Conservation (phyloP, 2,113 vertebrate genomes). For the Callocephalon fimbriatum region DNA sequence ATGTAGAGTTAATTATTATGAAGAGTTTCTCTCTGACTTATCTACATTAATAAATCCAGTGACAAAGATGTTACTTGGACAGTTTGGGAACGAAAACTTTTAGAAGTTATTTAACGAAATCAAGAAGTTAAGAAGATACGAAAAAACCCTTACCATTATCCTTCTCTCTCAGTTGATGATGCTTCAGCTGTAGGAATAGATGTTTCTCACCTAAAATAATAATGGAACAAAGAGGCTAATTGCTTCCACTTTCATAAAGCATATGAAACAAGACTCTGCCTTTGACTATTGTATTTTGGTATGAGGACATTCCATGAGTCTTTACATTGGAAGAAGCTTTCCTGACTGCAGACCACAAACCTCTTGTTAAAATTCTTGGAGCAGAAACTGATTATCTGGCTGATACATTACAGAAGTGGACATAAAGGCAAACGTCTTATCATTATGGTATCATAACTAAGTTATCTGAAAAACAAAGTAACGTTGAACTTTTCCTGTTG, state of each 20-base stretch:
- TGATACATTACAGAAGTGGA: constrained; percentile 41
- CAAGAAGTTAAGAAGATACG: background rate
- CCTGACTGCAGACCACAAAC: constrained; percentile 45
- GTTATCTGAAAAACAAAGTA: constrained; percentile 51
- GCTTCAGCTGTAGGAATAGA: constrained; percentile 15
- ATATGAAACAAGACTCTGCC: constrained; percentile 9
- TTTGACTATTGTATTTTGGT: constrained; percentile 46
- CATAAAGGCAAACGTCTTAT: constrained; percentile 27
- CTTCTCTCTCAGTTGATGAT: background rate
- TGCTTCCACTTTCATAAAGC: constrained; percentile 37
- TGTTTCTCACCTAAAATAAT: constrained; percentile 58
- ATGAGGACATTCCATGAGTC: constrained; percentile 54
- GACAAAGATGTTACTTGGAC: background rate
- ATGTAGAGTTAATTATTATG: background rate
- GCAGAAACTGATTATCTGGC: constrained; percentile 50
- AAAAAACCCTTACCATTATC: background rate
- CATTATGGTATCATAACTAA: constrained; percentile 54
- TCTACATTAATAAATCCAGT: background rate
- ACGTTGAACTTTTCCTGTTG: constrained; percentile 22
- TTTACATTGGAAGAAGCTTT: constrained; percentile 65
- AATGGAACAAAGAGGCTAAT: constrained; percentile 47
- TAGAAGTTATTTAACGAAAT: background rate
- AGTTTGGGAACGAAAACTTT: background rate
- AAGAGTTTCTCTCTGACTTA: background rate
- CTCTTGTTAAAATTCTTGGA: constrained; percentile 61